Conservation (phyloP, 2,888 invertebrate genomes). For the Spodoptera exigua region DNA sequence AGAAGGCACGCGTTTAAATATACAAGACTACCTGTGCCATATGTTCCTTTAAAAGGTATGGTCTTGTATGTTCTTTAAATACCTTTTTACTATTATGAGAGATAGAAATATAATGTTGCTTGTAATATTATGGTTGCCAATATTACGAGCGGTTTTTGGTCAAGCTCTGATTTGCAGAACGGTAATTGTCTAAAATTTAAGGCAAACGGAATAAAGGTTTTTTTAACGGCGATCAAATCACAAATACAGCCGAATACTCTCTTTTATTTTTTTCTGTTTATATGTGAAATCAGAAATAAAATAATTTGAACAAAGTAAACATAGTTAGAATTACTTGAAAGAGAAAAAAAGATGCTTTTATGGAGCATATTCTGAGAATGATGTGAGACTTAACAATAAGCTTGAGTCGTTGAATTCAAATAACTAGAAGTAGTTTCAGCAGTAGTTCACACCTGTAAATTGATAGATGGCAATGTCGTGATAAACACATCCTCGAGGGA, state of each 20-base stretch:
- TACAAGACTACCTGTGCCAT: slow-evolving; percentile 67
- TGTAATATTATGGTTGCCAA: slow-evolving; percentile 3
- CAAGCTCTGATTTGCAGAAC: slow-evolving; percentile 20
- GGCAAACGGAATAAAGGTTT: slow-evolving; percentile 16
- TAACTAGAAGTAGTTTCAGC: slow-evolving; percentile 12
- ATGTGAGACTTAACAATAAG: slow-evolving; percentile 6
- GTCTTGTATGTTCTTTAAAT: slow-evolving; percentile 16
- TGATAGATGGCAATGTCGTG: slow-evolving; percentile 58
- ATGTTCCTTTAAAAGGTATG: slow-evolving; percentile 60
- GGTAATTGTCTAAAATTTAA: slow-evolving; percentile 31
- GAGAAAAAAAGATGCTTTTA: not conserved
- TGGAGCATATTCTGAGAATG: not conserved
- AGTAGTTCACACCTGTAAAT: slow-evolving; percentile 53
- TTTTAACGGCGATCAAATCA: slow-evolving; percentile 23
- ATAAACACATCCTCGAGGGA: slow-evolving; percentile 61
- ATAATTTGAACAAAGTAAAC: too few relatives aligned
- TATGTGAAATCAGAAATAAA: too few relatives aligned
- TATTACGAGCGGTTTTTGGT: too few relatives aligned
- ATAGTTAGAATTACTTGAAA: too few relatives aligned
- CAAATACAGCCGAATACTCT: slow-evolving; percentile 1
- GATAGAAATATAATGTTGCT: slow-evolving; percentile 11
- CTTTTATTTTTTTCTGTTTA: too few relatives aligned
- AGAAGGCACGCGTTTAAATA: slow-evolving; percentile 75
- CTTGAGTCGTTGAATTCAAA: slow-evolving; percentile 12
- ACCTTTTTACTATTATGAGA: not conserved